These are phyloP conservation scores for Athene noctua DNA, from an alignment of 2,113 vertebrate species.

Conservation along the genomic window DNA sequence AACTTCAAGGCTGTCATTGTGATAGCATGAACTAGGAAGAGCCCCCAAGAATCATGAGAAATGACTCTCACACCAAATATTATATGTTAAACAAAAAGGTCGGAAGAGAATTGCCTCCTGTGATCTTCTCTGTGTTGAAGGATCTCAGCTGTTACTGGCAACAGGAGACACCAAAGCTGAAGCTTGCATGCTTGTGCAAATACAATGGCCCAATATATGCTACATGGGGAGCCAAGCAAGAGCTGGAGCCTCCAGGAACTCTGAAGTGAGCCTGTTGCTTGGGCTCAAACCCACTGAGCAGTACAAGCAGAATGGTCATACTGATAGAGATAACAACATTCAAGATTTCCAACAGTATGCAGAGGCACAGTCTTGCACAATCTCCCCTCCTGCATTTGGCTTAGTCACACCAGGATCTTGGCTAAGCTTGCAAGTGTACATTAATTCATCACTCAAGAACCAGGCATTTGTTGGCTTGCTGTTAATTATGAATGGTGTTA, in stretches of 20 bases:
- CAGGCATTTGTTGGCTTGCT: background rate
- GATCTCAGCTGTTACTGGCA: background rate
- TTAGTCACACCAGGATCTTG: background rate
- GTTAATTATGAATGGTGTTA: constrained; percentile 1
- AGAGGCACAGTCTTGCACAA: background rate
- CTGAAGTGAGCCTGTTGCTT: background rate
- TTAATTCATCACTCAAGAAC: background rate
- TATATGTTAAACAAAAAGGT: background rate
- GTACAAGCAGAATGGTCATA: background rate
- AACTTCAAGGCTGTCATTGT: background rate
- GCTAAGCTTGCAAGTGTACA: background rate
- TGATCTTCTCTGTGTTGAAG: background rate
- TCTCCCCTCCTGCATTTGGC: background rate
- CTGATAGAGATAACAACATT: accelerated
- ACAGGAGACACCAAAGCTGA: background rate
- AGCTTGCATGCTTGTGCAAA: background rate
- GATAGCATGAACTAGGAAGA: background rate
- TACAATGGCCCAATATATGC: accelerated
- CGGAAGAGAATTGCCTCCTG: background rate
- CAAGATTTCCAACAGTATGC: background rate
- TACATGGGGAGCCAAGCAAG: background rate
- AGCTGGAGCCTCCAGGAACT: background rate
- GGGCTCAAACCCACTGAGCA: background rate
- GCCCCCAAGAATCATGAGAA: background rate
- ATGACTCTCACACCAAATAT: background rate